phyloP scores from a whole-genome alignment of 2,113 vertebrate genomes.

The Chiloscyllium plagiosum region DNA sequence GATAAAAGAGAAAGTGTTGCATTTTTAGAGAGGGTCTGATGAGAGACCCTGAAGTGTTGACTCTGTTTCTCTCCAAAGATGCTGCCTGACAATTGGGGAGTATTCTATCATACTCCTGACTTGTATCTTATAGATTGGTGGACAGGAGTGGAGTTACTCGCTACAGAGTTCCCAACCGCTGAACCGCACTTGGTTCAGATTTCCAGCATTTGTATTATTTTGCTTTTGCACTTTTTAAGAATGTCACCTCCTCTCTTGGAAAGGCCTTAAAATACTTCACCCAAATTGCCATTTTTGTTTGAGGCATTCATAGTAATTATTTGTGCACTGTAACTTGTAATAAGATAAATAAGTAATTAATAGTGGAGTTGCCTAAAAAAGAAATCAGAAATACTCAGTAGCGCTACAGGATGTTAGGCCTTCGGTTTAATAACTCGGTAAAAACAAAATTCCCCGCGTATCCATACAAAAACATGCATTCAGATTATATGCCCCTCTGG shows the following conservation, averaged over 20 bases:
- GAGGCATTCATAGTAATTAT: background rate
- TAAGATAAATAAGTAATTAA: background rate
- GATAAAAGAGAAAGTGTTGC: background rate
- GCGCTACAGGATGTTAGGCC: background rate
- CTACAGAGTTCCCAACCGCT: no score
- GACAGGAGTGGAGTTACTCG: no score
- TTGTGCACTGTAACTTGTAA: background rate
- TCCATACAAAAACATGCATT: no score
- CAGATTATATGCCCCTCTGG: background rate
- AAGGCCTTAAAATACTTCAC: background rate
- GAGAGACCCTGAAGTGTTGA: background rate
- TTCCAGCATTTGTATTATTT: no score
- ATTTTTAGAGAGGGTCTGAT: background rate
- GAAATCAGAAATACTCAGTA: background rate
- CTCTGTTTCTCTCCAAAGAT: background rate
- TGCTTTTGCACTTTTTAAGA: background rate
- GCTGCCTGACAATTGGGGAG: background rate
- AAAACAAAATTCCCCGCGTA: background rate
- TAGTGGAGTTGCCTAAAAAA: background rate
- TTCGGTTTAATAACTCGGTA: background rate
- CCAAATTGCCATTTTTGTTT: background rate
- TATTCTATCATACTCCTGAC: no score
- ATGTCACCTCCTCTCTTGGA: background rate
- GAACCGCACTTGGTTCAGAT: no score
- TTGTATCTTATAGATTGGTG: no score